A percentile compares a stretch with the other conserved stretches of the same genome.
Conservation (phyloP, 2,113 vertebrate species). For the Megatriorchis doriae region DNA sequence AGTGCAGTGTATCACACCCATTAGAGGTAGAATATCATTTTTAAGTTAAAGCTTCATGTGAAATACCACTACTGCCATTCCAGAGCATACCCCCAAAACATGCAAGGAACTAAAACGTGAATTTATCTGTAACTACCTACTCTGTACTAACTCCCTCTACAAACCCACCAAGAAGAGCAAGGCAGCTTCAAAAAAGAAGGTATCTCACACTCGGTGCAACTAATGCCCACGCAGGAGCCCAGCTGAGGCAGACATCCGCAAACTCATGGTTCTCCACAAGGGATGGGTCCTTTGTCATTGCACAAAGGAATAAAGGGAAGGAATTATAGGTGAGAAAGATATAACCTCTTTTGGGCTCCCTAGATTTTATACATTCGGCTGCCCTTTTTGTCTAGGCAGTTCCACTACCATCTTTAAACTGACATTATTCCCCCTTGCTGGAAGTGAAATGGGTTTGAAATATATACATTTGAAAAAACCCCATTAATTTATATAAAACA, state of each 20-base stretch:
- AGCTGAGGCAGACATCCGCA: not conserved
- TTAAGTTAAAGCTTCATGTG: not conserved
- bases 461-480: not conserved
- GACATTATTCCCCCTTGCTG: not conserved
- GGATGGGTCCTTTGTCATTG: not conserved
- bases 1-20: not conserved
- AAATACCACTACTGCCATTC: not conserved
- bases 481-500: not conserved
- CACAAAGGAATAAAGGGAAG: not conserved
- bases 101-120: not conserved
- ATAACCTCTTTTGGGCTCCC: not conserved
- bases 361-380: not conserved
- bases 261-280: not conserved
- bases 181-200: not conserved
- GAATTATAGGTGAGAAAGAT: not conserved
- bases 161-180: not conserved
- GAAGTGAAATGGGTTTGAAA: not conserved
- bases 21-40: not conserved
- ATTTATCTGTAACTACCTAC: not conserved
- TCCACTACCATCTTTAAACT: not conserved
- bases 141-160: not conserved
- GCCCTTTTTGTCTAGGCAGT: not conserved
- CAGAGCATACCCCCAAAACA: rapidly evolving
- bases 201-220: too few relatives aligned
- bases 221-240: not conserved